Evolutionary conservation across 2,113 vertebrate species (phyloP), one percentile per base, ranked within the genome.

Genomic region (Alexandromys fortis): DNA sequence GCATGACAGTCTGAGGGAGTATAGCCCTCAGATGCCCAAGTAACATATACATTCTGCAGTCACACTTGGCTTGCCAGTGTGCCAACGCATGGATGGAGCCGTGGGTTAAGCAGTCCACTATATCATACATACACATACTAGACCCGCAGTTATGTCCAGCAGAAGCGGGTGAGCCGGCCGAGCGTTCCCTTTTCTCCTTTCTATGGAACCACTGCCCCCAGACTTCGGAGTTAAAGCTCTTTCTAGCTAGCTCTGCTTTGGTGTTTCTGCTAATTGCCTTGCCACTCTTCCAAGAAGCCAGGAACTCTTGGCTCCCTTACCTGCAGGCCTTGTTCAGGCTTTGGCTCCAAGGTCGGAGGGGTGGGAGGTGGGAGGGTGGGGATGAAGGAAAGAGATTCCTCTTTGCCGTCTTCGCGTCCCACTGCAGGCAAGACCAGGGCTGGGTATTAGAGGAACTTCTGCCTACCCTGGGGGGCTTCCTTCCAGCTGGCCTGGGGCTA

Each of bases 381-480:
- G 9, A 38, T 58, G 72, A 96, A n/a, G 61, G 61, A n/a, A 81
- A 86, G 67, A 47, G 45, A 38, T 92, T 97, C 61, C 67, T 90
- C 5, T 97, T 78, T 22, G 96, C 92, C 4, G 45, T 92, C 24
- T 96, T 97, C 7, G 89, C 94, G 61, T 96, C 95, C 24, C 91
- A 97, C 88, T 94, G 85, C 21, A 68, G 90, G 61, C 22, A 94
- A 87, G 93, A 92, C 47, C 93, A 96, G 86, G 93, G 26, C 24
- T 91, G 93, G 86, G 89, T 96, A 73, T 33, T 85, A 13, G 30
- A 1, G 87, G 88, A 90, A 93, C 58, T 93, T 81, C 85, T 94
- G 82, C 90, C 95, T 6, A 0, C 45, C n/a, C 81, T 96, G 88
- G 97, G 96, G 49, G 94, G 94, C 68, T 8, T 26, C 33, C 55